These are phyloP conservation scores for Schizotus pectinicornis DNA, from an alignment of 2,888 invertebrate genomes.

Conservation along the genomic window DNA sequence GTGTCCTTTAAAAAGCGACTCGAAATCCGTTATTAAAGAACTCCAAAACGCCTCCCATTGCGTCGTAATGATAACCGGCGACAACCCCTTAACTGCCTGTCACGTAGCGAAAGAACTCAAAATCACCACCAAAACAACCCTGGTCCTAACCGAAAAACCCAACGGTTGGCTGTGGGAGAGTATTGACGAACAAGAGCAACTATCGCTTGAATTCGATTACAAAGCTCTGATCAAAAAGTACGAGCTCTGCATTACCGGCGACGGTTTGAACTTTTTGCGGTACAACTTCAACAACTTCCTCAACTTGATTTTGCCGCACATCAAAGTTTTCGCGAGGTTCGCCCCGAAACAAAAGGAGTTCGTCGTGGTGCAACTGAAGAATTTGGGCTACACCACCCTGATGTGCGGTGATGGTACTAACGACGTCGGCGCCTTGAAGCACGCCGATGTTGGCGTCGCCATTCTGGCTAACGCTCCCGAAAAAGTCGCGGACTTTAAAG, in stretches of 20 bases:
- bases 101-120: constrained; percentile 95
- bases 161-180: constrained; percentile 79
- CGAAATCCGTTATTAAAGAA: constrained; percentile 93
- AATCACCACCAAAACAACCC: constrained; percentile 77
- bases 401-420: constrained; percentile 99
- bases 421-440: constrained; percentile 98
- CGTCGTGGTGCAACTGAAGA: constrained; percentile 88
- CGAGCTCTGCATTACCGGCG: constrained; percentile 96
- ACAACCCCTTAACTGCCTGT: constrained; percentile 98
- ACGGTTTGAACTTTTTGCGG: constrained; percentile 77
- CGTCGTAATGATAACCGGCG: constrained; percentile 99
- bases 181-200: constrained; percentile 68
- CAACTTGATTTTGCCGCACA: constrained; percentile 77
- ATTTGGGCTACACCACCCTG: constrained; percentile 85
- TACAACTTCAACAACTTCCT: constrained; percentile 69
- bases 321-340: constrained; percentile 94
- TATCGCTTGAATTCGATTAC: constrained; percentile 60
- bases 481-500: constrained; percentile 57
- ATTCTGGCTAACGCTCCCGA: constrained; percentile 84
- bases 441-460: constrained; percentile 96
- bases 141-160: constrained; percentile 66
- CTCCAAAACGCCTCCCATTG: constrained; percentile 93
- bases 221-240: constrained; percentile 72
- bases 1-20: constrained; percentile 96
- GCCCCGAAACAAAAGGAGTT: constrained; percentile 99